Base-by-base conservation (phyloP, 2,888 invertebrate genomes). In the Oligia latruncula region DNA sequence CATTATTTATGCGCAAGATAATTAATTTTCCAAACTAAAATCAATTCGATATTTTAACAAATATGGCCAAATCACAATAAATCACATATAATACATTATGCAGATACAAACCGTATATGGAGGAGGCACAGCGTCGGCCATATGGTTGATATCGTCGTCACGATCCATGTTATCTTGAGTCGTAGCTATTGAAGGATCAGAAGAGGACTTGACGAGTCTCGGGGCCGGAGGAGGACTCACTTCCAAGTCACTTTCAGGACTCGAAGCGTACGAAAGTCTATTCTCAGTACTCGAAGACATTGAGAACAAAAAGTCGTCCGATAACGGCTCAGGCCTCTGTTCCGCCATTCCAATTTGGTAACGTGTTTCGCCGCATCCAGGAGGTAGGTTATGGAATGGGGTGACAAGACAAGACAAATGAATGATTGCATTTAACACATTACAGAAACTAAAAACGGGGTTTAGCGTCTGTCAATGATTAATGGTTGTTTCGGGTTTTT, bases 221-320 rank as follows among this genome's bases (percentile, higher is more conserved):
- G 97, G 98, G 93, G 98, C 98, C 92, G 99, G 99, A 93, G 98
- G 98, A 94, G 99, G 99, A 90, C 97, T 96, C 75, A 96, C 96
- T 93, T 97, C 97, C 95, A 99, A 97, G 97, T 99, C 99, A 94
- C 99, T 99, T 97, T 99, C 99, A 87, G 99, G 99, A 94, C 99
- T 99, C 93, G 99, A 99, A 88, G 99, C 99, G 96, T 99, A 99
- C 93, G 99, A 99, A 90, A 99, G 97, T 94, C 99, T 98, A 95
- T 99, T 98, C 94, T 97, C 97, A 55, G 96, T 97, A 89, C 96
- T 96, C 93, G 98, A 98, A 90, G 99, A 99, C 99, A 99, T 99
- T 94, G 99, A 99, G 97, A 99, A 99, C 94, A 99, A 98, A 98
- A 99, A 99, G 98, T 99, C 99, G 97, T 99, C 99, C 92, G 99